Evolutionary conservation across 2,888 invertebrate species (phyloP), one percentile per base, ranked within the genome.

Genomic region (Melanchra persicariae): DNA sequence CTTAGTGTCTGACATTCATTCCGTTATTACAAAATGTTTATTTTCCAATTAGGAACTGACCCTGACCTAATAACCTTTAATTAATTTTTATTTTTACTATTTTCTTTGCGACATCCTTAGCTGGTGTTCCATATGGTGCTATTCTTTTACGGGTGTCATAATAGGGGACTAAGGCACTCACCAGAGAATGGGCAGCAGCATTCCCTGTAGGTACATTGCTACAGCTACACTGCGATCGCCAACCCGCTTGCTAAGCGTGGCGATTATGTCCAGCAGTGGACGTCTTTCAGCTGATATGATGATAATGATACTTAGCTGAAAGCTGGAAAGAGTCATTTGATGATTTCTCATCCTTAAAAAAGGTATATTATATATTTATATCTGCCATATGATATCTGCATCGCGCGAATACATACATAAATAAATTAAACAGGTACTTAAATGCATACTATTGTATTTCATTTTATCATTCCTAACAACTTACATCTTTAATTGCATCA

Each of bases 61-160:
- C 60, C 4, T 64, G 22, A 64, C 59, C 37, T 63, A 12, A 8
- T 57, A 15, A 57, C 57, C 57, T 57, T 57, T 57, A 37, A 22
- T 22, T 55, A n/a, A 34, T 30, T 12, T 22, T 34, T 37, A n/a
- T 57, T 57, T 34, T 57, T 49, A 49, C 22, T 49, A 22, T n/a
- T 34, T 57, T 37, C n/a, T 57, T 57, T 57, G 55, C 55, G 34
- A 57, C 55, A 57, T 22, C 37, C 37, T 37, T 7, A n/a, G 9
- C n/a, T 34, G 30, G 30, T 2, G 30, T 2, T 30, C 6, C 6
- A 30, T 30, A 6, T 30, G 2, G 6, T 2, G 2, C 40, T 15
- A 6, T 2, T 6, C 4, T 2, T 47, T 47, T n/a, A 9, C 1
- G 9, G 19, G 1, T 9, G 8, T 8, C 9, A 9, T 47, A 9